phyloP scores from a whole-genome alignment of 2,888 invertebrate genomes.

The Koerneria pararmatus region DNA sequence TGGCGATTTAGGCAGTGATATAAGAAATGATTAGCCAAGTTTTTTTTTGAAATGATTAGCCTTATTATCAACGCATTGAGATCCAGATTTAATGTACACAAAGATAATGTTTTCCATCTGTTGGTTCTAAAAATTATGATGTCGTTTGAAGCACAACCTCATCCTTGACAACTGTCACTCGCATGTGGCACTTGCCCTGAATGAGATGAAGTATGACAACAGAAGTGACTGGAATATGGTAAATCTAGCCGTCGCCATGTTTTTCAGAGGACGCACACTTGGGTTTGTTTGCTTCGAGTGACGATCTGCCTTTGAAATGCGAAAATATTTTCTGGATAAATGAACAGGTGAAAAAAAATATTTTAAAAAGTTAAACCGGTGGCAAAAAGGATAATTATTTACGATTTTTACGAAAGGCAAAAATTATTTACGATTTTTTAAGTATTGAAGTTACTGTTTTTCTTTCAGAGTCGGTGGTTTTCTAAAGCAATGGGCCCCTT shows the following conservation, averaged over 20 bases:
- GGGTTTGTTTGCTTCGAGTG: no score
- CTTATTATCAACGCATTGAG: no score
- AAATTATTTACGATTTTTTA: no score
- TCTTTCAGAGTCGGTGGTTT: slow-evolving; percentile 54
- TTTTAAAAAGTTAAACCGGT: no score
- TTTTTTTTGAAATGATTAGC: no score
- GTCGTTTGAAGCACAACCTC: slow-evolving; percentile 76
- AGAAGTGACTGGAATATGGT: slow-evolving; percentile 64
- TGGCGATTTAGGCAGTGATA: background rate
- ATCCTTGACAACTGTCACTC: slow-evolving; percentile 97
- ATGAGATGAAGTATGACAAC: slow-evolving; percentile 77
- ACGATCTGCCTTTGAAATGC: no score
- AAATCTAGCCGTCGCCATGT: slow-evolving; percentile 61
- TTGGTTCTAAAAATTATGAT: slow-evolving; percentile 26
- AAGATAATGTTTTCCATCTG: background rate
- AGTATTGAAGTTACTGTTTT: background rate
- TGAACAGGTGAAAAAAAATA: no score
- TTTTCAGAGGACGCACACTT: slow-evolving; percentile 61
- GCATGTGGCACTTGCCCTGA: slow-evolving; percentile 87
- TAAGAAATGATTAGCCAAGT: background rate
- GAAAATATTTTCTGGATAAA: background rate
- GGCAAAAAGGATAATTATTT: no score
- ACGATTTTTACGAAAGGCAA: no score
- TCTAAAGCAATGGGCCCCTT: slow-evolving; percentile 62
- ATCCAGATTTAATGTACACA: no score